phyloP scores from a whole-genome alignment of 2,888 invertebrate genomes.

The Zonitis immaculata region DNA sequence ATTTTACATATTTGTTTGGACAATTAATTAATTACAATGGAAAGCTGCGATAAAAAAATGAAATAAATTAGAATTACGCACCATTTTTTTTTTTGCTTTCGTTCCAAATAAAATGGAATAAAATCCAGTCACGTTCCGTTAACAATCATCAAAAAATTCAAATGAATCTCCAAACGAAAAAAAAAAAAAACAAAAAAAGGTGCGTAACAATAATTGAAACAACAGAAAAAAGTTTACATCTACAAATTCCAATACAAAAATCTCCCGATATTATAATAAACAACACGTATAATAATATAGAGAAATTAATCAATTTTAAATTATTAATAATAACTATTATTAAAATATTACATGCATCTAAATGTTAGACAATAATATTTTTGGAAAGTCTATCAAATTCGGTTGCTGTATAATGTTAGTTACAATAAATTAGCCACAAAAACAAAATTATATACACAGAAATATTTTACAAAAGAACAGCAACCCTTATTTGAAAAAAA shows the following conservation, averaged over 20 bases:
- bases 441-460: neutral
- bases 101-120: neutral
- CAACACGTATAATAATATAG: too few relatives aligned
- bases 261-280: too few relatives aligned
- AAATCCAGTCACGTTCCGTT: neutral
- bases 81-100: constrained; percentile 1
- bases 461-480: constrained; percentile 7
- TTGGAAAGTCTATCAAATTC: constrained; percentile 6
- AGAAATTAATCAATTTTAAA: too few relatives aligned
- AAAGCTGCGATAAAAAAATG: constrained; percentile 1
- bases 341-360: constrained; percentile 16
- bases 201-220: neutral
- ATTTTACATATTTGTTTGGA: constrained; percentile 1
- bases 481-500: constrained; percentile 17
- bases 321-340: too few relatives aligned
- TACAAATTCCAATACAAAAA: neutral
- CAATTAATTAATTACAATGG: neutral
- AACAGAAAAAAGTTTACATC: neutral
- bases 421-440: neutral
- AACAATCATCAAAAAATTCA: neutral
- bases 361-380: constrained; percentile 10
- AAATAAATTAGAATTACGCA: constrained; percentile 5
- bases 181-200: neutral
- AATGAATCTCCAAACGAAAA: neutral
- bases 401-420: constrained; percentile 15